These are phyloP conservation scores for Tachina fera DNA, from an alignment of 2,888 invertebrate genomes.

Conservation along the genomic window DNA sequence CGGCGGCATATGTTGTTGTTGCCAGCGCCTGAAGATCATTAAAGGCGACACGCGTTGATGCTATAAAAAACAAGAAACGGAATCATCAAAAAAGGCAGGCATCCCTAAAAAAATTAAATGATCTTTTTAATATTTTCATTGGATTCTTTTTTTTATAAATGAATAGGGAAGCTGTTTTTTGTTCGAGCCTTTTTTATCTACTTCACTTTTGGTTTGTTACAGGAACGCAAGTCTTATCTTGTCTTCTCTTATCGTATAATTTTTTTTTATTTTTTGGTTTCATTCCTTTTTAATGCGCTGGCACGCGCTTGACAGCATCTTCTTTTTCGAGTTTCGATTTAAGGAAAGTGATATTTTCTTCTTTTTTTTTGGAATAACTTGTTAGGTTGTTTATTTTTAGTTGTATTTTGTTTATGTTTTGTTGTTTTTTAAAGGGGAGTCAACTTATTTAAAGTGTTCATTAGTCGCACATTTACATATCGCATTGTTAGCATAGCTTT, in stretches of 20 bases:
- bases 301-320: conserved; percentile 69
- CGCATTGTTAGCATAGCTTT: conserved; percentile 76
- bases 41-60: conserved; percentile 51
- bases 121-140: conserved; percentile 55
- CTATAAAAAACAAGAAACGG: conserved; percentile 17
- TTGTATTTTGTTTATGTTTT: neutral
- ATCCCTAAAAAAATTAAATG: conserved; percentile 56
- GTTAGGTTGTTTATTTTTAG: conserved; percentile 60
- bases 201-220: conserved; percentile 26
- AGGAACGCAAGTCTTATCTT: conserved; percentile 50
- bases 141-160: conserved; percentile 20
- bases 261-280: conserved; percentile 42
- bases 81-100: conserved; percentile 39
- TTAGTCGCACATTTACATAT: conserved; percentile 82
- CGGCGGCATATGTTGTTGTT: conserved; percentile 48
- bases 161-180: conserved; percentile 27
- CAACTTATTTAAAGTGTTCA: conserved; percentile 77
- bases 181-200: neutral
- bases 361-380: neutral
- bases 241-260: conserved; percentile 33
- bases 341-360: conserved; percentile 59
- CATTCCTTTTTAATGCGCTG: conserved; percentile 50
- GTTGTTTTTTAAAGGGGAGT: conserved; percentile 58
- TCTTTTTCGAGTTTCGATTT: conserved; percentile 37
- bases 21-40: conserved; percentile 31